Percentiles rank a stretch among this genome's conserved stretches.
These are phyloP conservation scores for Parapristionchus giblindavisi DNA, from an alignment of 2,888 invertebrate species.

Conservation along the genomic window DNA sequence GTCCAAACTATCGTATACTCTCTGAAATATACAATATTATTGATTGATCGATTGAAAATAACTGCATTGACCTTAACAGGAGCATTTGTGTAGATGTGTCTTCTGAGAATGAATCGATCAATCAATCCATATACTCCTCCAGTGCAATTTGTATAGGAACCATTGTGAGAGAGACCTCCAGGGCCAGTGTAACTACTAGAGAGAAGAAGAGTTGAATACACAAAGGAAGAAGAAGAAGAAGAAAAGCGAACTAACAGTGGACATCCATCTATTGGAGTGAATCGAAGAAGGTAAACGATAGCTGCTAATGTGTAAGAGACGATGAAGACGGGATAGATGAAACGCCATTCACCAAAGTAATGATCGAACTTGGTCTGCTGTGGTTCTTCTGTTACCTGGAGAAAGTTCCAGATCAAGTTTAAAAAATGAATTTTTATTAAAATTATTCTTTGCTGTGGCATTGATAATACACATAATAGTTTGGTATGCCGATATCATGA, in stretches of 20 bases:
- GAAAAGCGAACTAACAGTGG: neutral
- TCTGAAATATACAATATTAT: constrained; percentile 1
- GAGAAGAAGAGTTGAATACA: neutral
- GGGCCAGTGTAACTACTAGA: constrained; percentile 30
- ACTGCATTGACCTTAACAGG: constrained; percentile 1
- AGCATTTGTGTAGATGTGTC: constrained; percentile 5
- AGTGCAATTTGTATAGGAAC: constrained; percentile 14
- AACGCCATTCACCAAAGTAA: constrained; percentile 31
- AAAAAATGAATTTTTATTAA: neutral
- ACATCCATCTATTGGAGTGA: neutral
- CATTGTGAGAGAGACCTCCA: constrained; percentile 19
- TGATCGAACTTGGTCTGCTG: neutral
- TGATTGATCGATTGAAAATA: neutral
- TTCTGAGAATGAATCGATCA: constrained; percentile 1
- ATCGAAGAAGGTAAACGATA: neutral
- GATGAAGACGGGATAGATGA: neutral
- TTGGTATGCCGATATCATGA: too few species aligned
- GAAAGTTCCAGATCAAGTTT: neutral
- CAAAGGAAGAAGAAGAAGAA: too few species aligned
- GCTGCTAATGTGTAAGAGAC: neutral
- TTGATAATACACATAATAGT: too few species aligned
- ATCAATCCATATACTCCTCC: constrained; percentile 18
- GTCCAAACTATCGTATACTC: neutral
- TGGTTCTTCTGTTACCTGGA: neutral
- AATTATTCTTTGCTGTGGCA: neutral